Evolutionary conservation across 2,888 invertebrate species (phyloP), one percentile per base, ranked within the genome.

Genomic region (Lacanobia wlatinum): DNA sequence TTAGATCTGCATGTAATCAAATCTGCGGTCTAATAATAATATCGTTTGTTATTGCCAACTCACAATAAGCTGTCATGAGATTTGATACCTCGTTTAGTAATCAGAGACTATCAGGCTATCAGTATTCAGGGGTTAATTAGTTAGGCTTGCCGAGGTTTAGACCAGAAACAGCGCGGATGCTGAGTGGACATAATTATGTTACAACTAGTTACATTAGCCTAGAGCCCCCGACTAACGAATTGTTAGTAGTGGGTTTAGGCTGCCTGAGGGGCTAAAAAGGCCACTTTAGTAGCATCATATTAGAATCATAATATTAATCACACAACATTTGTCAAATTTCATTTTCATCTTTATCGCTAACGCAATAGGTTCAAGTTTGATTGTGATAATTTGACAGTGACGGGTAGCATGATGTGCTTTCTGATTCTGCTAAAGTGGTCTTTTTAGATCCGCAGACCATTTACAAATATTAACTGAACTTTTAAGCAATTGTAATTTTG

Each of bases 91-190:
- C 4, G 21, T 69, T 69, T 7, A 50, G 7, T 69, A 34, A 69
- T 40, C 9, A 18, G 38, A 21, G 5, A 28, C 40, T 38, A n/a
- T 28, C 28, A 52, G 9, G 16, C 52, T 28, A n/a, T 53, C 18
- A 68, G 52, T 34, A 69, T 69, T 69, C 69, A 34, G 14, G 16
- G 38, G 21, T 40, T 52, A 68, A 34, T 69, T 53, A 53, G 40
- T 66, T 14, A 14, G 14, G 21, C 21, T 53, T 14, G 9, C 14
- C 7, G 18, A 34, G 53, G 18, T 68, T 28, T 16, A 21, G n/a
- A 28, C 40, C 16, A 4, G 16, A 28, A 28, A 28, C 28, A 38
- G 23, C 9, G 65, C n/a, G 48, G 28, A 8, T 65, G 12, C 12
- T 16, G 2, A 28, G 16, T 38, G 21, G 16, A 52, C 12, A 68